These are phyloP conservation scores for Octodon degus DNA, from an alignment of 2,113 vertebrate genomes.

Conservation along the genomic window DNA sequence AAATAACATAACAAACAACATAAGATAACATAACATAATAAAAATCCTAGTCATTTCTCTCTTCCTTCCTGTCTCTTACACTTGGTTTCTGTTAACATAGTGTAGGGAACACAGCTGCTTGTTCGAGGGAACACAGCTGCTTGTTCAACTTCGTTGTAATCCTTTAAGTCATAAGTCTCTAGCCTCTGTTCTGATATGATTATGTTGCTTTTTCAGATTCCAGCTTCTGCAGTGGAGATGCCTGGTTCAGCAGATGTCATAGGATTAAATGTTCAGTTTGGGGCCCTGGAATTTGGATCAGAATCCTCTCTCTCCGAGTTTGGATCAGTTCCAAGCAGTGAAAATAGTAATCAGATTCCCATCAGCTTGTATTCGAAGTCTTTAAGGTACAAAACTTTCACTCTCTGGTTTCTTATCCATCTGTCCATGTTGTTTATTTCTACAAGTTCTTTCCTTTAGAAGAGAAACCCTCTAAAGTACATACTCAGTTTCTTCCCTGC, in stretches of 20 bases:
- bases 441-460: not conserved
- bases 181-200: not conserved
- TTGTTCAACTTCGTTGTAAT: not conserved
- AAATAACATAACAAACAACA: not conserved
- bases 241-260: constrained; percentile 95
- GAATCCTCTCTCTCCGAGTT: constrained; percentile 88
- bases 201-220: constrained; percentile 88
- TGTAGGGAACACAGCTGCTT: not conserved
- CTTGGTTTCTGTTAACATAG: not conserved
- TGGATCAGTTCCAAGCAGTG: constrained; percentile 89
- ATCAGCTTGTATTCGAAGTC: constrained; percentile 94
- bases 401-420: constrained; percentile 12
- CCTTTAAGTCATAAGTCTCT: not conserved
- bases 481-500: not conserved
- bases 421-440: not conserved
- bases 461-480: not conserved
- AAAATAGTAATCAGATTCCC: constrained; percentile 86
- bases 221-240: constrained; percentile 97
- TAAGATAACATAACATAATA: not conserved
- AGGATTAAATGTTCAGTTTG: constrained; percentile 97
- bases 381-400: constrained; percentile 86
- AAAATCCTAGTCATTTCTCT: not conserved
- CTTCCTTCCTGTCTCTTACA: not conserved
- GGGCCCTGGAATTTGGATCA: constrained; percentile 96
- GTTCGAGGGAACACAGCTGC: not conserved